Percentiles rank a stretch among this genome's conserved stretches.
Conservation (phyloP, 2,888 invertebrate species). For the Harpalus rubripes region DNA sequence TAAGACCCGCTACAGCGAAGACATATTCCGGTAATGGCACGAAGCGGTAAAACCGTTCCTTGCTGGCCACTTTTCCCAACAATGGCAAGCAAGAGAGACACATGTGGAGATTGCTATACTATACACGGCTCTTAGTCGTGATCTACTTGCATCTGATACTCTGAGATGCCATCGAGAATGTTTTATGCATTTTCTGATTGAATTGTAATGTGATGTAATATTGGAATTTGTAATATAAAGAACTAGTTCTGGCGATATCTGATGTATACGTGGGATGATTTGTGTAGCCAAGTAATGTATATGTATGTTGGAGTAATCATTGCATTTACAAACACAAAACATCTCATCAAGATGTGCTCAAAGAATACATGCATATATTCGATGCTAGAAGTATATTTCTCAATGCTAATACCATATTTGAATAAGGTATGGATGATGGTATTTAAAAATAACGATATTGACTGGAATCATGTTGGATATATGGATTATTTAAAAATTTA, state of each 20-base stretch:
- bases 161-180: constrained; percentile 35
- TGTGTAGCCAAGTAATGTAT: background rate
- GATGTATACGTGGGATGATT: background rate
- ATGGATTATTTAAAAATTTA: background rate
- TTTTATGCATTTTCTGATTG: constrained; percentile 48
- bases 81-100: constrained; percentile 25
- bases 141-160: constrained; percentile 48
- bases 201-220: constrained; percentile 53
- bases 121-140: constrained; percentile 17
- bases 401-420: background rate
- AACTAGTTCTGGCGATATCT: constrained; percentile 23
- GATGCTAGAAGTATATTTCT: background rate
- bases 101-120: constrained; percentile 12
- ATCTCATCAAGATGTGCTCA: constrained; percentile 2
- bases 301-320: background rate
- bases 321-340: constrained; percentile 2
- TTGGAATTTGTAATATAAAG: constrained; percentile 45
- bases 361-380: background rate
- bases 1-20: constrained; percentile 60
- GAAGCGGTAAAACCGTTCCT: constrained; percentile 53
- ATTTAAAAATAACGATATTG: no score
- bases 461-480: no score
- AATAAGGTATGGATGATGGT: background rate
- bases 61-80: constrained; percentile 13
- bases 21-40: constrained; percentile 61